Percentiles rank a stretch among this genome's conserved stretches.
Evolutionary conservation across 1,140 invertebrate species (phyloP).

Genomic region (Leptopilina clavipes): DNA sequence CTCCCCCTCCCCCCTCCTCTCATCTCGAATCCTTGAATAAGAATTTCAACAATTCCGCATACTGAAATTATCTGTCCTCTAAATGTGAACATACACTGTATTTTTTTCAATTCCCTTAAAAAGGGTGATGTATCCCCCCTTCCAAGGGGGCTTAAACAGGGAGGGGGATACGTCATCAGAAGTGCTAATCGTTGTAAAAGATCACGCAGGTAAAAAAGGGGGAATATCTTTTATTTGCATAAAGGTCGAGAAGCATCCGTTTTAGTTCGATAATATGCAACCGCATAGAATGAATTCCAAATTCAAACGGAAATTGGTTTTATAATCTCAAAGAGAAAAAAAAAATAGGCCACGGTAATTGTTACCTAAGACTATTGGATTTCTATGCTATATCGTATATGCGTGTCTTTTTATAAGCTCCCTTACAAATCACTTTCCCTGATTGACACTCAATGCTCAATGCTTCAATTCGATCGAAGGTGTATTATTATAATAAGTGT

Average conservation of each 20-base stretch:
- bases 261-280: conserved; percentile 39
- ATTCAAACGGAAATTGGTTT: conserved; percentile 53
- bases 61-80: conserved; percentile 20
- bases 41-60: conserved; percentile 11
- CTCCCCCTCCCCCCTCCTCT: too few species aligned
- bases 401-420: conserved; percentile 35
- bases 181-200: conserved; percentile 27
- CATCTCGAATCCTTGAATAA: not conserved
- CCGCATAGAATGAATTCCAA: too few species aligned
- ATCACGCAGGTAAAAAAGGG: conserved; percentile 49
- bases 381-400: conserved; percentile 39
- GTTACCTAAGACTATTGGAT: conserved; percentile 50
- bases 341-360: not conserved
- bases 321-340: conserved; percentile 42
- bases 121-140: too few species aligned
- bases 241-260: conserved; percentile 46
- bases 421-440: conserved; percentile 57
- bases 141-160: too few species aligned
- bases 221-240: conserved; percentile 57
- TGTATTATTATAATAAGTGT: conserved; percentile 50
- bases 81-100: conserved; percentile 17
- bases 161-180: not conserved
- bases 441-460: conserved; percentile 57
- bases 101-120: conserved; percentile 8
- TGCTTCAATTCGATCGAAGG: conserved; percentile 46